These are phyloP conservation scores for Pelecanoides urinatrix DNA, from an alignment of 2,113 vertebrate genomes.

Conservation along the genomic window DNA sequence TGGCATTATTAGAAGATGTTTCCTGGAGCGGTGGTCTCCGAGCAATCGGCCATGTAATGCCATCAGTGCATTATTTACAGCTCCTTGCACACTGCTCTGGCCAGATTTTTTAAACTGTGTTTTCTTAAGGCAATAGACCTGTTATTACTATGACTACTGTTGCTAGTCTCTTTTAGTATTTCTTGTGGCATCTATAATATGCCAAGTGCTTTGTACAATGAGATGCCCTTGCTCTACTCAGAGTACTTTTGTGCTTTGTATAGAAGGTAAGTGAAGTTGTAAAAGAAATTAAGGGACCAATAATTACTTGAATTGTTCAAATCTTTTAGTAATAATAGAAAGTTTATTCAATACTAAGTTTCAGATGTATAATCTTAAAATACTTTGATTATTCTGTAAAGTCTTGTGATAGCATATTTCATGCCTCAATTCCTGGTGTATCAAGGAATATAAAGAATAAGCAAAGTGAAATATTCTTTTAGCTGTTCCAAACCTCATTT, in stretches of 20 bases:
- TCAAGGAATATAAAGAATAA: neutral
- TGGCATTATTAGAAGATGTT: neutral
- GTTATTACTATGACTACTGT: conserved; percentile 5
- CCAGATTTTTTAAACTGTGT: conserved; percentile 45
- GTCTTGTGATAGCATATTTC: neutral
- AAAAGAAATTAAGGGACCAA: neutral
- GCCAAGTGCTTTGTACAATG: neutral
- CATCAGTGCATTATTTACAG: conserved; percentile 48
- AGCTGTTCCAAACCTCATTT: neutral
- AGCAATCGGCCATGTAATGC: conserved; percentile 46
- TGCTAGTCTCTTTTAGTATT: neutral
- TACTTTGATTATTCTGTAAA: neutral
- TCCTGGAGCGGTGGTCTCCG: neutral
- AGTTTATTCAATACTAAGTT: neutral
- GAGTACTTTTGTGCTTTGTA: neutral
- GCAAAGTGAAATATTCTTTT: neutral
- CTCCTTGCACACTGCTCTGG: conserved; percentile 16
- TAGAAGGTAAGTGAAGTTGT: neutral
- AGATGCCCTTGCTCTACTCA: neutral
- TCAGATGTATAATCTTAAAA: neutral
- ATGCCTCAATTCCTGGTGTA: neutral
- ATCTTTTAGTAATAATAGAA: neutral
- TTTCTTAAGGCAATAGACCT: conserved; percentile 45
- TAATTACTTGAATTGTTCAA: neutral
- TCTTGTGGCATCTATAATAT: neutral